Percentiles rank a stretch among this genome's conserved stretches.
phyloP scores from a whole-genome alignment of 2,888 invertebrate genomes.

The Parnassius glacialis region DNA sequence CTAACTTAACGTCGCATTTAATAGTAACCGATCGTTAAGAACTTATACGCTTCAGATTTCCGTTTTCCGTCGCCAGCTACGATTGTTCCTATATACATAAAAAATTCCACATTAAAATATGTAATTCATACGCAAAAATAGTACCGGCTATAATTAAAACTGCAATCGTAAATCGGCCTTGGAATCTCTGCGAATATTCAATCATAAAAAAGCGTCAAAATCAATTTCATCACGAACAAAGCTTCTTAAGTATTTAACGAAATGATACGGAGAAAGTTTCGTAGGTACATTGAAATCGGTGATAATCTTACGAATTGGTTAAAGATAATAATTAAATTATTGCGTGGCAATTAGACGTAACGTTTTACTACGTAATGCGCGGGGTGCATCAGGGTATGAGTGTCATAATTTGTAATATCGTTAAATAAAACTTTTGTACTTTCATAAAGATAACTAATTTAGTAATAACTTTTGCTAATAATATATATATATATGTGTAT shows the following conservation, averaged over 20 bases:
- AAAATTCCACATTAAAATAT: slow-evolving; percentile 17
- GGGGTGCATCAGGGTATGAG: slow-evolving; percentile 81
- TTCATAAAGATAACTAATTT: slow-evolving; percentile 74
- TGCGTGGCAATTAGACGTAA: slow-evolving; percentile 74
- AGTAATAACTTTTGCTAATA: slow-evolving; percentile 67
- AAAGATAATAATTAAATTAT: slow-evolving; percentile 73
- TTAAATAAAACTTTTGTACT: slow-evolving; percentile 68
- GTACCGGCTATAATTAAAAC: not conserved
- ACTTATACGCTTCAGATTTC: slow-evolving; percentile 33
- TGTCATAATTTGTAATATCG: slow-evolving; percentile 76
- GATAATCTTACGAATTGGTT: slow-evolving; percentile 78
- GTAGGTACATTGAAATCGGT: slow-evolving; percentile 46
- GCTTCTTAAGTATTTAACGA: slow-evolving; percentile 17
- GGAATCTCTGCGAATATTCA: not conserved
- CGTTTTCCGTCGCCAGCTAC: slow-evolving; percentile 16
- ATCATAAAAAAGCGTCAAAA: slow-evolving; percentile 14
- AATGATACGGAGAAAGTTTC: slow-evolving; percentile 26
- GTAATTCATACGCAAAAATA: slow-evolving; percentile 49
- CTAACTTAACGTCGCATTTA: slow-evolving; percentile 61
- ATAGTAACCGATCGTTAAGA: slow-evolving; percentile 48
- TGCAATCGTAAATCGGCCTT: slow-evolving; percentile 7
- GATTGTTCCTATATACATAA: not conserved
- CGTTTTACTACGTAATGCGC: slow-evolving; percentile 68
- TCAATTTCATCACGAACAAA: slow-evolving; percentile 15
- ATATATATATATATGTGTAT: slow-evolving; percentile 62